Conservation (phyloP, 2,797 vertebrate genomes). For the Notamacropus eugenii region DNA sequence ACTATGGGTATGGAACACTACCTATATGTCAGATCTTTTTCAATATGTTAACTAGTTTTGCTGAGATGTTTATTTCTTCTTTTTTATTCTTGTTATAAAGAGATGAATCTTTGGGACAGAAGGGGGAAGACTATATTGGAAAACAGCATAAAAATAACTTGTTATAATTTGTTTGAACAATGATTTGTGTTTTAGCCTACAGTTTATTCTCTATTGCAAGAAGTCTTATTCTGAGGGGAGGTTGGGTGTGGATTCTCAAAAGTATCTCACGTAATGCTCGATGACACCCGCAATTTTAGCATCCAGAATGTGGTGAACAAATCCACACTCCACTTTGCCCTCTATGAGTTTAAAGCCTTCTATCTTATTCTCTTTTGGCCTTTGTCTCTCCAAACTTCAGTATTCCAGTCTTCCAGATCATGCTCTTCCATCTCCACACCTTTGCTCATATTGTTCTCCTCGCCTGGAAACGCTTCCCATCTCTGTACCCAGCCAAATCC, state of each 20-base stretch:
- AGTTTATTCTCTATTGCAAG: neutral
- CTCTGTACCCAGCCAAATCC: neutral
- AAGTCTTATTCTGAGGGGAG: neutral
- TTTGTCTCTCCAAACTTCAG: neutral
- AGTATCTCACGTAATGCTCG: neutral
- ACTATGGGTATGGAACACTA: neutral
- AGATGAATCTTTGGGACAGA: neutral
- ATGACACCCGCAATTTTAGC: neutral
- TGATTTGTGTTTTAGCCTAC: neutral
- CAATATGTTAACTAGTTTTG: neutral
- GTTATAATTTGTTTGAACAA: neutral
- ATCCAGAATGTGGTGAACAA: neutral
- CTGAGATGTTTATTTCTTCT: neutral
- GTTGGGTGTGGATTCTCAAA: neutral
- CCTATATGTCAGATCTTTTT: neutral
- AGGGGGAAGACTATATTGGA: neutral
- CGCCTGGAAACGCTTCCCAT: neutral
- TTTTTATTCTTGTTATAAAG: neutral
- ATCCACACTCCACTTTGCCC: neutral
- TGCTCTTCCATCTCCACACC: neutral
- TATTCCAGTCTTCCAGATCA: neutral
- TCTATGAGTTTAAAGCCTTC: neutral
- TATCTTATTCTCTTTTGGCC: neutral
- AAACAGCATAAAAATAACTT: neutral
- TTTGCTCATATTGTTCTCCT: neutral